phyloP scores from a whole-genome alignment of 2,113 vertebrate species.

The Pampusana beccarii region DNA sequence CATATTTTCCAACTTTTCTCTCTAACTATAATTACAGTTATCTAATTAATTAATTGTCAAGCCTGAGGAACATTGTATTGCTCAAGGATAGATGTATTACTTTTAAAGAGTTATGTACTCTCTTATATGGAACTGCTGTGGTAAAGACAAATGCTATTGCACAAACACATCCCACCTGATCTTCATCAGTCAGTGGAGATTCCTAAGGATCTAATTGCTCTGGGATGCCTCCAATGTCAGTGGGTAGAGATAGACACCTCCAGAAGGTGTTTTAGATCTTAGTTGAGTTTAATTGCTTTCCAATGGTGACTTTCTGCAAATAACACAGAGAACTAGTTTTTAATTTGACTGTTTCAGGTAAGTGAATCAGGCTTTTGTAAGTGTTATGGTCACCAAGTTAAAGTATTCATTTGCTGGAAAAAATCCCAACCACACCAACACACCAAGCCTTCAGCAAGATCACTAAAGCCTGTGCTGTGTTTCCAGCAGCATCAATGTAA shows the following conservation, averaged over 20 bases:
- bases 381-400: not conserved
- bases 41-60: not conserved
- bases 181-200: not conserved
- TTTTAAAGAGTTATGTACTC: not conserved
- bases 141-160: not conserved
- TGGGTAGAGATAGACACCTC: not conserved
- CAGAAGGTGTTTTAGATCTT: not conserved
- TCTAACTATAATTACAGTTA: not conserved
- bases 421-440: not conserved
- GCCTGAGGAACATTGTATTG: not conserved
- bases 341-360: not conserved
- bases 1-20: not conserved
- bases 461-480: not conserved
- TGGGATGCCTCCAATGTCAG: not conserved
- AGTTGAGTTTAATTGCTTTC: not conserved
- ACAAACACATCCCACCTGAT: not conserved
- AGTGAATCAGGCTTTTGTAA: not conserved
- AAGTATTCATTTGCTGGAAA: not conserved
- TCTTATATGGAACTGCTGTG: not conserved
- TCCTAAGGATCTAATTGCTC: not conserved
- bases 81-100: not conserved
- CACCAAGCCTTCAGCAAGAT: not conserved
- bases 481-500: not conserved
- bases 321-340: not conserved
- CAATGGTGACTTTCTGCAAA: not conserved